Evolutionary conservation across 1,140 invertebrate genomes (phyloP).

Genomic region (Diorhabda carinulata): DNA sequence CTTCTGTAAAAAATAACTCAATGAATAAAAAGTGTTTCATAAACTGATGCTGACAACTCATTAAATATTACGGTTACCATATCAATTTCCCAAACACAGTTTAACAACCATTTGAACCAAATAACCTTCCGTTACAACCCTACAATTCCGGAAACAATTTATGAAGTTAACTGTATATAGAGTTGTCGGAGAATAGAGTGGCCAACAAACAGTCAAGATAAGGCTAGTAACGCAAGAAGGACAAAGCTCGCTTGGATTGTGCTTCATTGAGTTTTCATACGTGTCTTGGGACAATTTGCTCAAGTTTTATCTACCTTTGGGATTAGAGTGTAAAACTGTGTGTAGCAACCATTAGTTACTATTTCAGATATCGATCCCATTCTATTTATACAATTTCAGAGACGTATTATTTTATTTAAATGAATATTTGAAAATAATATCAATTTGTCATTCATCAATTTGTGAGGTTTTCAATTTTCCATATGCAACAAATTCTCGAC

Average conservation of each 20-base stretch:
- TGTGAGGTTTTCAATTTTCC: too few species aligned
- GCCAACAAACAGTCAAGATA: conserved; percentile 1
- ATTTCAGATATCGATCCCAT: background rate
- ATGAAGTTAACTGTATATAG: background rate
- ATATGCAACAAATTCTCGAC: too few species aligned
- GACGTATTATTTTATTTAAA: too few species aligned
- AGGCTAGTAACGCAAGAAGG: background rate
- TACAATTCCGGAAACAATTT: background rate
- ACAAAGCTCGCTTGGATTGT: background rate
- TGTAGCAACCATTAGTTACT: background rate
- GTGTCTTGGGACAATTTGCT: background rate
- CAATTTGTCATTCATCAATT: too few species aligned
- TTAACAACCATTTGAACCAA: background rate
- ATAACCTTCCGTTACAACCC: background rate
- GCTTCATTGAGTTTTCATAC: background rate
- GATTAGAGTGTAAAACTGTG: conserved; percentile 2
- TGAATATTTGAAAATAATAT: too few species aligned
- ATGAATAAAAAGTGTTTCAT: too few species aligned
- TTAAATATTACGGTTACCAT: too few species aligned
- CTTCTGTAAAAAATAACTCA: too few species aligned
- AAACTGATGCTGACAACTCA: too few species aligned
- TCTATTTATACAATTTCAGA: too few species aligned
- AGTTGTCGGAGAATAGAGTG: background rate
- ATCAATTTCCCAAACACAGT: background rate
- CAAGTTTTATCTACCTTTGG: background rate